These are phyloP conservation scores for Euschistus heros DNA, from an alignment of 1,140 invertebrate species.

Conservation along the genomic window DNA sequence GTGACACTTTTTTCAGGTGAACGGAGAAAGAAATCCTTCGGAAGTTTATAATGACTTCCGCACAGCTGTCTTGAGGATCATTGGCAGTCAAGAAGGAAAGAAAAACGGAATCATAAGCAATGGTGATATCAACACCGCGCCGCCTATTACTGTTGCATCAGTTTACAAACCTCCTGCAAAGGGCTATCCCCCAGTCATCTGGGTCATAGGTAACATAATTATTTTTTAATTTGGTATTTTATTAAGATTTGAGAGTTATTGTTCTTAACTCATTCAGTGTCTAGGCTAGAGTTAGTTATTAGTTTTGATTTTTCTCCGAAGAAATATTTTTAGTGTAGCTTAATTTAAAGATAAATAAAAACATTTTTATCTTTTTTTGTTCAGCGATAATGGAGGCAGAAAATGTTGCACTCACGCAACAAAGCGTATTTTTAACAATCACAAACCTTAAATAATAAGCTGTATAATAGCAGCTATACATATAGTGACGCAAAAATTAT, in stretches of 20 bases:
- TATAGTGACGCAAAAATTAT: too few species aligned
- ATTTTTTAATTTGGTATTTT: neutral
- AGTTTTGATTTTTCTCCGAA: too few species aligned
- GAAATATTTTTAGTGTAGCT: too few species aligned
- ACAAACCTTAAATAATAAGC: too few species aligned
- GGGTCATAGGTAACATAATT: slow-evolving; percentile 54
- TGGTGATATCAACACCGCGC: slow-evolving; percentile 16
- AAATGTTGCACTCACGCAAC: too few species aligned
- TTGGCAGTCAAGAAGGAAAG: slow-evolving; percentile 37
- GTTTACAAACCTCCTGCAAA: slow-evolving; percentile 32
- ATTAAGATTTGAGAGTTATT: neutral
- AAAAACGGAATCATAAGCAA: slow-evolving; percentile 3
- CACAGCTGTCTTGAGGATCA: slow-evolving; percentile 55
- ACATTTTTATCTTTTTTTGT: too few species aligned
- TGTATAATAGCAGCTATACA: too few species aligned
- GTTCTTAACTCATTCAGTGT: too few species aligned
- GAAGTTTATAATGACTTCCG: slow-evolving; percentile 74
- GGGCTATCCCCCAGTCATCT: slow-evolving; percentile 47
- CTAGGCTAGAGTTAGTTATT: too few species aligned
- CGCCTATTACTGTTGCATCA: slow-evolving; percentile 20
- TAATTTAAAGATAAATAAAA: too few species aligned
- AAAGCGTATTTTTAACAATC: too few species aligned
- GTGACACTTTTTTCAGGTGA: slow-evolving; percentile 44
- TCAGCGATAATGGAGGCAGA: too few species aligned
- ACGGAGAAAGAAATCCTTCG: slow-evolving; percentile 67